phyloP scores from a whole-genome alignment of 1,140 invertebrate species.

The Bombyx mandarina region DNA sequence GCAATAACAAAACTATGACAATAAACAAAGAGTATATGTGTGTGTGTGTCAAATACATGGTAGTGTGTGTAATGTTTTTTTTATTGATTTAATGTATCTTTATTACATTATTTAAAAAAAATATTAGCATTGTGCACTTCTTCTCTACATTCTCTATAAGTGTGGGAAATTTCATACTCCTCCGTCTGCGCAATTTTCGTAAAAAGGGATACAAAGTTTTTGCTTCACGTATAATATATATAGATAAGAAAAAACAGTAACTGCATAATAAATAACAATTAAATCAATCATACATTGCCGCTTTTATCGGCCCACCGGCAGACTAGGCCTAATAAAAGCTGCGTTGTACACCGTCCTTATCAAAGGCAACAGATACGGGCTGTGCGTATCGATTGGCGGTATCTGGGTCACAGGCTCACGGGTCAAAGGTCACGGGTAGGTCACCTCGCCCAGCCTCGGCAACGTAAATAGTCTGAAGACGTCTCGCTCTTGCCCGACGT shows the following conservation, averaged over 20 bases:
- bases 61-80: too few species aligned
- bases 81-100: too few species aligned
- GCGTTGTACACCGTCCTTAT: slow-evolving; percentile 24
- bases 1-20: too few species aligned
- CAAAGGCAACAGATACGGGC: slow-evolving; percentile 17
- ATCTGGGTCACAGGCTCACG: slow-evolving; percentile 53
- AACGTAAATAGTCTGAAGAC: slow-evolving; percentile 23
- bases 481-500: background rate
- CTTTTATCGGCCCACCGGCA: slow-evolving; percentile 11
- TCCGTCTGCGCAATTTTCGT: too few species aligned
- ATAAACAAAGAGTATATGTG: too few species aligned
- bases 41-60: too few species aligned
- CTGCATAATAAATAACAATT: background rate
- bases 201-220: too few species aligned
- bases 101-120: too few species aligned
- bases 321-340: slow-evolving; percentile 19
- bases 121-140: too few species aligned
- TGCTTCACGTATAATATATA: too few species aligned
- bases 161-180: too few species aligned
- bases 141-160: too few species aligned
- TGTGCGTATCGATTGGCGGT: slow-evolving; percentile 46
- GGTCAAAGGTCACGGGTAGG: slow-evolving; percentile 65
- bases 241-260: background rate
- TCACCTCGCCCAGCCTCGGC: slow-evolving; percentile 27
- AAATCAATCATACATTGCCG: slow-evolving; percentile 11